phyloP scores from a whole-genome alignment of 2,888 invertebrate genomes.

The Euspilapteryx auroguttella region DNA sequence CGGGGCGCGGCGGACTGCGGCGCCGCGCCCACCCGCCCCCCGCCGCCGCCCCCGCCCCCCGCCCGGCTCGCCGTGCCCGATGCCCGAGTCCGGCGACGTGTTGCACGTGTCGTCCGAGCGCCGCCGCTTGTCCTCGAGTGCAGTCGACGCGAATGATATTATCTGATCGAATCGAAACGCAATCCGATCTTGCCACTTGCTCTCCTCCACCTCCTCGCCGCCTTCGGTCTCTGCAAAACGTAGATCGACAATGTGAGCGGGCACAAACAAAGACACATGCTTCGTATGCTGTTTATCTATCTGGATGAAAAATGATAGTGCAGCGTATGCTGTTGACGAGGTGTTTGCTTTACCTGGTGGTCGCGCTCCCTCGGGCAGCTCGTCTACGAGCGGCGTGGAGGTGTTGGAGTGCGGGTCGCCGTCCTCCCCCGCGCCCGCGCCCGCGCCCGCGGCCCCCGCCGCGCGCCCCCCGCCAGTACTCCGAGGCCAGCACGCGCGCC shows the following conservation, averaged over 20 bases:
- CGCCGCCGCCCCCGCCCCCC: too few relatives aligned
- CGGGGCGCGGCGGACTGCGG: conserved; percentile 56
- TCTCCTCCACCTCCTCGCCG: conserved; percentile 74
- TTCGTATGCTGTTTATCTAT: too few relatives aligned
- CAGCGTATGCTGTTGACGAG: too few relatives aligned
- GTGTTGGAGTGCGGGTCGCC: conserved; percentile 71
- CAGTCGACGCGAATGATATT: conserved; percentile 91
- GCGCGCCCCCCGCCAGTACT: conserved; percentile 62
- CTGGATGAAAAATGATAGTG: too few relatives aligned
- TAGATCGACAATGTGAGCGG: too few relatives aligned
- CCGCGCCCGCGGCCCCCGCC: conserved; percentile 25
- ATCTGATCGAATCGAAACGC: conserved; percentile 92
- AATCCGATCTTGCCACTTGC: conserved; percentile 92
- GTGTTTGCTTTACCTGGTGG: conserved; percentile 27
- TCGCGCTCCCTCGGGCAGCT: conserved; percentile 43
- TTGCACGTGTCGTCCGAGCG: conserved; percentile 82
- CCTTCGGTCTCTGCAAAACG: conserved; percentile 59
- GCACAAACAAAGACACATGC: too few relatives aligned
- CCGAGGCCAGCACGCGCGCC: conserved; percentile 72
- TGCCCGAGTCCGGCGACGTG: conserved; percentile 86
- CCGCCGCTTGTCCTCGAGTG: conserved; percentile 83
- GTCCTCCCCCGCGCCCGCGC: conserved; percentile 21
- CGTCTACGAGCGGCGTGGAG: conserved; percentile 66
- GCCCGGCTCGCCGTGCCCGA: conserved; percentile 70
- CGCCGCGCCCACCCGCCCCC: conserved; percentile 50